A percentile compares a stretch with the other conserved stretches of the same genome.
phyloP scores from a whole-genome alignment of 2,113 vertebrate genomes.

The Sylvicapra grimmia region DNA sequence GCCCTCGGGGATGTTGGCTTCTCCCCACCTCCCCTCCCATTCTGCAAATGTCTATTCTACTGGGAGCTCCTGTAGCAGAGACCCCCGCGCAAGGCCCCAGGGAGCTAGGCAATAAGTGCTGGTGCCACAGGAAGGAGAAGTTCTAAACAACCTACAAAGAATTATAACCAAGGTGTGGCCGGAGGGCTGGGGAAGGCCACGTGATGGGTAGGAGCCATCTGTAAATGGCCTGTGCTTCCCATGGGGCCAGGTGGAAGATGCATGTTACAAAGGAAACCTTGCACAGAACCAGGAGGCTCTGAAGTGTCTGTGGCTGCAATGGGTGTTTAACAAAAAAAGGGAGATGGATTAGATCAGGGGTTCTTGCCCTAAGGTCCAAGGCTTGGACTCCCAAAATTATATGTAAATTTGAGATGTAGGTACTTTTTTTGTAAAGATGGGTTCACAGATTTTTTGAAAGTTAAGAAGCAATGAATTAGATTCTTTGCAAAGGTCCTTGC shows the following conservation, averaged over 20 bases:
- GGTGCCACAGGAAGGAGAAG: neutral
- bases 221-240: neutral
- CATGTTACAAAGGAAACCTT: neutral
- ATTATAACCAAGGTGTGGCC: neutral
- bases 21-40: neutral
- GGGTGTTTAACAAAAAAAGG: neutral
- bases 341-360: neutral
- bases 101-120: neutral
- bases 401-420: neutral
- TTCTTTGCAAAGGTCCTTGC: neutral
- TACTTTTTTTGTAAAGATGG: slow-evolving; percentile 16
- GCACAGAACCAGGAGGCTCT: neutral
- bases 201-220: neutral
- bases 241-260: neutral
- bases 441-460: neutral
- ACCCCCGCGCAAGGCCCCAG: neutral
- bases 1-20: neutral
- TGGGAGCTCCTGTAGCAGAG: neutral
- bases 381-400: neutral
- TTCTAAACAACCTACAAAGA: neutral
- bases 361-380: neutral
- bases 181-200: neutral
- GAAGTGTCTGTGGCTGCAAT: neutral
- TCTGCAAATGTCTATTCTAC: neutral
- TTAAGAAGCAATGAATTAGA: neutral